Conservation (phyloP, 2,797 vertebrate species). For the Silurus lanzhouensis region DNA sequence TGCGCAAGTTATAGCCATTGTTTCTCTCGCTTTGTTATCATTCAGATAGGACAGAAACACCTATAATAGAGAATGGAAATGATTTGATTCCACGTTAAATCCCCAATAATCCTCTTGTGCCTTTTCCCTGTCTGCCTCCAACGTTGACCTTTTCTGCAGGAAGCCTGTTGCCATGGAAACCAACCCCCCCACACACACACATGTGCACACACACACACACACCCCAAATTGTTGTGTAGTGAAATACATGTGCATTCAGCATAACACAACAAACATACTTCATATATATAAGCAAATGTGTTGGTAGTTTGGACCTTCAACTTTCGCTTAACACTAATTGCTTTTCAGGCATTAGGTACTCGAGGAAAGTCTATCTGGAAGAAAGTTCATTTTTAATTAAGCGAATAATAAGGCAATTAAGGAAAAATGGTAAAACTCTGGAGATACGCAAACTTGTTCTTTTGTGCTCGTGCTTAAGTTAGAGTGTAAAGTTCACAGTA, state of each 20-base stretch:
- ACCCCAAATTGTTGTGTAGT: conserved; percentile 45
- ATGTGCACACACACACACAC: too few relatives aligned
- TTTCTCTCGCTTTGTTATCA: conserved; percentile 63
- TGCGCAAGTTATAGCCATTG: conserved; percentile 75
- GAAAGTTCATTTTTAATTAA: conserved; percentile 33
- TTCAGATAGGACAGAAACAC: conserved; percentile 61
- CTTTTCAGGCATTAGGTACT: conserved; percentile 1
- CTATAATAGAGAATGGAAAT: conserved; percentile 70
- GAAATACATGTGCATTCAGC: conserved; percentile 44
- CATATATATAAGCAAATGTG: neutral
- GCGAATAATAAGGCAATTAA: conserved; percentile 29
- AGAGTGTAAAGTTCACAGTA: conserved; percentile 28
- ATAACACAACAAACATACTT: conserved; percentile 56
- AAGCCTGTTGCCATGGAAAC: conserved; percentile 97
- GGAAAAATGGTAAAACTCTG: conserved; percentile 21
- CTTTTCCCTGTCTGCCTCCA: conserved; percentile 84
- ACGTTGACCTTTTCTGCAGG: conserved; percentile 90
- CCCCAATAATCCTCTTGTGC: conserved; percentile 72
- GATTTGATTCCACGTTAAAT: conserved; percentile 64
- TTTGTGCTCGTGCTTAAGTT: conserved; percentile 16
- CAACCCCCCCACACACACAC: conserved; percentile 28
- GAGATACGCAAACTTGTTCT: conserved; percentile 25
- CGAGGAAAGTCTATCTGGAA: conserved; percentile 28
- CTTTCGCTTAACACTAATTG: conserved; percentile 4
- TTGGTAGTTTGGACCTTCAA: neutral